Evolutionary conservation across 2,888 invertebrate genomes (phyloP), one percentile per base, ranked within the genome.

Genomic region (Thecophora atra): DNA sequence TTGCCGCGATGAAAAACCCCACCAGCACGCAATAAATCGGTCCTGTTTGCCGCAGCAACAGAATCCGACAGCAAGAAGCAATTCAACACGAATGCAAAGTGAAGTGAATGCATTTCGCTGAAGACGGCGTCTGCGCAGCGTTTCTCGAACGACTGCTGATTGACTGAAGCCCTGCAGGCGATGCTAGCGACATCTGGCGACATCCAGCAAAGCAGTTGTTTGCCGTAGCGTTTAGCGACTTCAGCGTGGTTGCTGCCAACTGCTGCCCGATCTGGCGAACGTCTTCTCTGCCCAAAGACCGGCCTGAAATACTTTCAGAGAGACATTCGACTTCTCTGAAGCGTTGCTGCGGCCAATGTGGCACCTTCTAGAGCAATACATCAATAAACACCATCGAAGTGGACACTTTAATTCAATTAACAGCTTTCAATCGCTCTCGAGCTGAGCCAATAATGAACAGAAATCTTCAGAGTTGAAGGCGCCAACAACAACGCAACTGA

Each of bases 331-430:
- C n/a, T n/a, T n/a, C n/a, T 37, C 1, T 0, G 11, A 37, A 37
- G 11, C 11, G 37, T 37, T 37, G 37, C 1, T 37, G 37, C 7
- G 6, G 1, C 37, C 37, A 37, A 37, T 37, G 37, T 8, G 11
- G 3, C 3, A 37, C 11, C 11, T 37, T n/a, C 11, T 8, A 37
- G 37, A 37, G 37, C 37, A 37, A 37, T n/a, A 47, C 11, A 47
- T n/a, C 15, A 47, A 47, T 17, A n/a, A 47, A 47, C 47, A 8
- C 5, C 47, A 64, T 47, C 64, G 44, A 26, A 24, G 58, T 68
- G 52, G 65, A 65, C 63, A 76, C 76, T n/a, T n/a, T 78, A 81
- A 79, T 81, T 81, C 42, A 80, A 80, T 80, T 80, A 81, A 75
- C 82, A 81, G 56, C 71, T 77, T 74, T 70, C 64, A 54, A 64